Evolutionary conservation across 2,797 vertebrate genomes (phyloP).

Genomic region (Spheniscus humboldti): DNA sequence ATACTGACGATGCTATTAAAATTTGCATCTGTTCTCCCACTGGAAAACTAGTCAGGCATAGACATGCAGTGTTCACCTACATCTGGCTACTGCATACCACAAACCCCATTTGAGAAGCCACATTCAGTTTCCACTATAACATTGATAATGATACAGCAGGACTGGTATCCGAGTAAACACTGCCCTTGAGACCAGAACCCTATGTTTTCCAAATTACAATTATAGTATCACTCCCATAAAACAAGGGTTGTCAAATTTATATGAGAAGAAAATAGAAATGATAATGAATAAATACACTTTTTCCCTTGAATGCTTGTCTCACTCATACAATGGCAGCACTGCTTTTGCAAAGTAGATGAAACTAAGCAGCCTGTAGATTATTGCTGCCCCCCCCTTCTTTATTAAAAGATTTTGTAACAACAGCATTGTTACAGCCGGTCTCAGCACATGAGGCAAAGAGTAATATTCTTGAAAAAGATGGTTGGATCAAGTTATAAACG

Average conservation of each 20-base stretch:
- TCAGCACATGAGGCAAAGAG: neutral
- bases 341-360: neutral
- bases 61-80: conserved; percentile 8
- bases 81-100: conserved; percentile 28
- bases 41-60: conserved; percentile 42
- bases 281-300: conserved; percentile 27
- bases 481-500: neutral
- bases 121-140: neutral
- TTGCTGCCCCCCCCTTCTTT: neutral
- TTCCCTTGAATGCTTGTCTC: neutral
- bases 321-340: neutral
- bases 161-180: neutral
- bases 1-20: conserved; percentile 7
- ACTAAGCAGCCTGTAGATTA: neutral
- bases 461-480: neutral
- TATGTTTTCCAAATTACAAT: conserved; percentile 51
- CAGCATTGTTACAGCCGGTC: neutral
- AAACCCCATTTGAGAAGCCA: conserved; percentile 23
- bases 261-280: conserved; percentile 39
- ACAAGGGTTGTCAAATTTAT: conserved; percentile 50
- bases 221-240: conserved; percentile 8
- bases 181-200: conserved; percentile 1
- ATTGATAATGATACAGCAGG: neutral
- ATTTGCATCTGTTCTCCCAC: conserved; percentile 46
- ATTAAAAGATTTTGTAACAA: neutral